These are phyloP conservation scores for Sparidentex hasta DNA, from an alignment of 2,797 vertebrate genomes.

Conservation along the genomic window DNA sequence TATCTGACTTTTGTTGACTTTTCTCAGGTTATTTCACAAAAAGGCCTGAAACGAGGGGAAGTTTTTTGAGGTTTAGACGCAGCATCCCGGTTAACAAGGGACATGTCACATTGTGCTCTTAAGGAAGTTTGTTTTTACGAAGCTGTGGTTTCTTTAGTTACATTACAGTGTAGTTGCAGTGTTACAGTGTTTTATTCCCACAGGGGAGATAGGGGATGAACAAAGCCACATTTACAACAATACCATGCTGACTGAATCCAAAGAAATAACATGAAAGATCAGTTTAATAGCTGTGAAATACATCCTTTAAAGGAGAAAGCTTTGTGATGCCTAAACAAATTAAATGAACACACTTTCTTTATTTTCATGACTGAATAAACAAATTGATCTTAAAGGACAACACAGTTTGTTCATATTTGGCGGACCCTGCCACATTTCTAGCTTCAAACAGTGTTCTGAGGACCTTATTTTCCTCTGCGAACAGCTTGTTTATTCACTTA, in stretches of 20 bases:
- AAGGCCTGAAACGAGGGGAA: constrained; percentile 23
- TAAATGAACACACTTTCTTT: too few relatives aligned
- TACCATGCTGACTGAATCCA: too few relatives aligned
- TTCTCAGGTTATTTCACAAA: constrained; percentile 3
- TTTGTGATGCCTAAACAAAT: too few relatives aligned
- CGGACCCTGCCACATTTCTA: too few relatives aligned
- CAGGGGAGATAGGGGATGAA: constrained; percentile 24
- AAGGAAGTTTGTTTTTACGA: constrained; percentile 32
- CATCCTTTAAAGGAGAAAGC: too few relatives aligned
- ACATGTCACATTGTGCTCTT: constrained; percentile 15
- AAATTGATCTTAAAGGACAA: too few relatives aligned
- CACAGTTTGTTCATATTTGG: too few relatives aligned
- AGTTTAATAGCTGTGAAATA: not conserved
- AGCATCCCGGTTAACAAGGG: constrained; percentile 29
- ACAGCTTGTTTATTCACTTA: too few relatives aligned
- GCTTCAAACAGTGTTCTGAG: too few relatives aligned
- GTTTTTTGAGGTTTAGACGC: constrained; percentile 33
- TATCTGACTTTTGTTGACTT: constrained; percentile 25
- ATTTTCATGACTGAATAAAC: too few relatives aligned
- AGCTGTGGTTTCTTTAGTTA: not conserved
- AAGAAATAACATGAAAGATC: not conserved
- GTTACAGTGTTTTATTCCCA: not conserved
- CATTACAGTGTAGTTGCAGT: constrained; percentile 12
- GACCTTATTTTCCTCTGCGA: too few relatives aligned
- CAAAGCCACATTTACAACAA: constrained; percentile 2